Percentiles rank a stretch among this genome's conserved stretches.
Evolutionary conservation across 2,113 vertebrate species (phyloP).

Genomic region (Thryonomys swinderianus): DNA sequence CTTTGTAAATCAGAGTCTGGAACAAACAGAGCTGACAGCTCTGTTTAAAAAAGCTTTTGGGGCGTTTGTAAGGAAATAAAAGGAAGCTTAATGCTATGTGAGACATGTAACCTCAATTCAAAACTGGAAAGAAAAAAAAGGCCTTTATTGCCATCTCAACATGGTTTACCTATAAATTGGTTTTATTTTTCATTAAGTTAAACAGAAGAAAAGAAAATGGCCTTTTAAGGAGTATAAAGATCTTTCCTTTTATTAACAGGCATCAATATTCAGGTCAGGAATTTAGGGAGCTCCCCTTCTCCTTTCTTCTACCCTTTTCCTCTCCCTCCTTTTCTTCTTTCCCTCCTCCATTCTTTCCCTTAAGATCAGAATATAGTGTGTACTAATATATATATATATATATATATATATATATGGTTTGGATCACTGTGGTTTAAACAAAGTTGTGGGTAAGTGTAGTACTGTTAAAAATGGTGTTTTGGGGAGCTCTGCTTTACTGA

Average conservation of each 20-base stretch:
- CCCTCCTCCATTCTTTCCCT: neutral
- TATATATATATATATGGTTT: too few species aligned
- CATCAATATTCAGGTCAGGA: neutral
- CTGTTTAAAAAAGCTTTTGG: constrained; percentile 68
- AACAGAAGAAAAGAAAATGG: constrained; percentile 10
- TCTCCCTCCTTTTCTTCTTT: too few species aligned
- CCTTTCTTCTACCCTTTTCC: neutral
- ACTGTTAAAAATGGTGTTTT: constrained; percentile 46
- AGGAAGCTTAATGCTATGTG: constrained; percentile 54
- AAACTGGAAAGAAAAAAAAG: neutral
- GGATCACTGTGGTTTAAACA: neutral
- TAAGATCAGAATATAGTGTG: neutral
- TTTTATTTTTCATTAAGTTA: constrained; percentile 44
- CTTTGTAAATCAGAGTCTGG: constrained; percentile 60
- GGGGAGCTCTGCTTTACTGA: neutral
- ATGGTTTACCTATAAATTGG: constrained; percentile 53
- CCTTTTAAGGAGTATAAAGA: neutral
- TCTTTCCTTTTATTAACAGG: constrained; percentile 16
- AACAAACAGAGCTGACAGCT: constrained; percentile 41
- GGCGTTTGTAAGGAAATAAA: constrained; percentile 67
- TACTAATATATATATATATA: too few species aligned
- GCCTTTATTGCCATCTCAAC: neutral
- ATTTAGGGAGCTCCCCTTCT: neutral
- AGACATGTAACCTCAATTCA: constrained; percentile 39
- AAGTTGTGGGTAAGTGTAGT: constrained; percentile 13